A percentile compares a stretch with the other conserved stretches of the same genome.
phyloP scores from a whole-genome alignment of 2,888 invertebrate species.

The Habroteleia sp. region DNA sequence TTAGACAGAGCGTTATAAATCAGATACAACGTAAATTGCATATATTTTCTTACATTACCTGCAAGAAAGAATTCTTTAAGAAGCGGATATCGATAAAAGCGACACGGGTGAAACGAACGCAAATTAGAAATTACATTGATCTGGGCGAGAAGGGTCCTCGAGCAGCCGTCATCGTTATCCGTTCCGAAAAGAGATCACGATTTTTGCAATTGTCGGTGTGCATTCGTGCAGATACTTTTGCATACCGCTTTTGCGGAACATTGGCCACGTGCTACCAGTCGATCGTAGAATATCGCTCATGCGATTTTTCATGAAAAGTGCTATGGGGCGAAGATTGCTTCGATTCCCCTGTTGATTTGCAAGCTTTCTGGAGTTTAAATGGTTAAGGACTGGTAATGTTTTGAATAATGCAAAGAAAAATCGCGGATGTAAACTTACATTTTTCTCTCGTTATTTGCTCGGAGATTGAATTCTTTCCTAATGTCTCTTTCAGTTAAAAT shows the following conservation, averaged over 20 bases:
- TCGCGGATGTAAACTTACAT: neutral
- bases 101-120: neutral
- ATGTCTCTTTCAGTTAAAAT: too few species aligned
- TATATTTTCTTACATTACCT: too few species aligned
- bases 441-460: too few species aligned
- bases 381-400: slow-evolving; percentile 20
- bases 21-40: too few species aligned
- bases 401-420: slow-evolving; percentile 39
- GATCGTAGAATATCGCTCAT: slow-evolving; percentile 8
- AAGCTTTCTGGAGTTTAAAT: slow-evolving; percentile 18
- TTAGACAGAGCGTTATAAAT: too few species aligned
- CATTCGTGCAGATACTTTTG: slow-evolving; percentile 36
- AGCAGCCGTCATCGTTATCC: slow-evolving; percentile 22
- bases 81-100: too few species aligned
- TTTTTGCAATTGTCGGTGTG: slow-evolving; percentile 41
- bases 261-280: slow-evolving; percentile 25
- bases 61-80: too few species aligned
- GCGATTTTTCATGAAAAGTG: slow-evolving; percentile 10
- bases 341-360: slow-evolving; percentile 30
- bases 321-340: slow-evolving; percentile 21
- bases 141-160: slow-evolving; percentile 1
- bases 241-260: slow-evolving; percentile 46
- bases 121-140: slow-evolving; percentile 26
- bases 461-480: too few species aligned
- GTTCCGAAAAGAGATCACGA: slow-evolving; percentile 19